Evolutionary conservation across 1,140 invertebrate species (phyloP), one percentile per base, ranked within the genome.

Genomic region (Dreissena polymorpha): DNA sequence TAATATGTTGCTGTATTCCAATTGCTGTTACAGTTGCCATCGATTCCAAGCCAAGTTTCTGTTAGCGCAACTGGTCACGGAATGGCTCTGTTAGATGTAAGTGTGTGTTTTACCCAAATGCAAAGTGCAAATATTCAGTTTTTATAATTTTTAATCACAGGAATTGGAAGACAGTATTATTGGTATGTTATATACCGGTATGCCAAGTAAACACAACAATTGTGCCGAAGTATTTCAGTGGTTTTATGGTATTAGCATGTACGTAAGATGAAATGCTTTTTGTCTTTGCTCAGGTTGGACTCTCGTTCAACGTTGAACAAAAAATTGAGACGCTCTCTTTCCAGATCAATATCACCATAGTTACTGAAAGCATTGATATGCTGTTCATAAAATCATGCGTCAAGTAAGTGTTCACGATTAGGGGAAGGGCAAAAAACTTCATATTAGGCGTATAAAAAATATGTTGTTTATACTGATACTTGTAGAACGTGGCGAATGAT

Each of bases 61-160:
- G 94, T 97, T 16, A 94, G 95, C 49, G 97, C 96, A 0, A 95
- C 95, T 27, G 98, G 98, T 18, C 95, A 94, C 63, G 98, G 98
- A 68, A 95, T 98, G 87, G 97, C 95, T 0, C 91, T 98, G 57
- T 94, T 97, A 57, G 96, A 97, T 91, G 95, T 93, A 86, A 87
- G 81, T 84, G 21, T n/a, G 65, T 21, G 16, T 60, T n/a, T 60
- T 60, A 23, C 10, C 3, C 21, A 23, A 18, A 2, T 5, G 6
- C 10, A 16, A 68, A 5, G 18, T 68, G 18, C 25, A 68, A 68
- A 7, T 21, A 8, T 23, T 68, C 25, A 6, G 3, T 21, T 60
- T 60, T 60, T 2, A 60, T n/a, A n/a, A 23, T 60, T 60, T 18
- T 6, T 60, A 2, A 60, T 5, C 10, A 60, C 3, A 18, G 12